Percentiles rank a stretch among this genome's conserved stretches.
Conservation (phyloP, 1,140 invertebrate species). For the Hormaphis cornu region DNA sequence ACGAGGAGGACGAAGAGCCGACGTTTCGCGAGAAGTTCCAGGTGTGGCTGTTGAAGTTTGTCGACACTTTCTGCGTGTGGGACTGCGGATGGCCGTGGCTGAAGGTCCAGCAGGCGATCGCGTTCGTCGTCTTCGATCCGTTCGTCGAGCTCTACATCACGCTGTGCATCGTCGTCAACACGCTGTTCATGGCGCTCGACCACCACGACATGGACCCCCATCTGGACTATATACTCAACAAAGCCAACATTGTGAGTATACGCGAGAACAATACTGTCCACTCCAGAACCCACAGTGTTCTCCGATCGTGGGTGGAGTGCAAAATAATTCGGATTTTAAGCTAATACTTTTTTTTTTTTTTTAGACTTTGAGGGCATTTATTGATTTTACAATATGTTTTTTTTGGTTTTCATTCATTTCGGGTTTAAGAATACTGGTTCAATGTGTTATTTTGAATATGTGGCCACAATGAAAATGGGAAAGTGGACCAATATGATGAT, state of each 20-base stretch:
- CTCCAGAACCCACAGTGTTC: not conserved
- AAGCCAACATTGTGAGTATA: conserved; percentile 85
- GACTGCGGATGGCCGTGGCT: conserved; percentile 89
- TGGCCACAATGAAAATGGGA: too few relatives aligned
- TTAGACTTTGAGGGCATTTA: not conserved
- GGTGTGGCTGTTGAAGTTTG: conserved; percentile 61
- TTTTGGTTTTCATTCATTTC: too few relatives aligned
- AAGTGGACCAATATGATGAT: too few relatives aligned
- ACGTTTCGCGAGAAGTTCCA: conserved; percentile 77
- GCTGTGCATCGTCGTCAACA: conserved; percentile 94
- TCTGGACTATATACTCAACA: conserved; percentile 74
- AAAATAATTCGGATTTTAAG: too few relatives aligned
- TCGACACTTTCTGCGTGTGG: conserved; percentile 94
- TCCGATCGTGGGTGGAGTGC: too few relatives aligned
- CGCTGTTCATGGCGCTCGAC: conserved; percentile 95
- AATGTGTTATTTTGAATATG: too few relatives aligned
- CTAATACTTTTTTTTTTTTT: not conserved
- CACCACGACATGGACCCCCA: conserved; percentile 87
- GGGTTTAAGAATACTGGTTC: too few relatives aligned
- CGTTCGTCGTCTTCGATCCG: conserved; percentile 89
- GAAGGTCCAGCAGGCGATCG: conserved; percentile 80
- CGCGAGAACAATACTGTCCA: not conserved
- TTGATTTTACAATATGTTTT: too few relatives aligned
- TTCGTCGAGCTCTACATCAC: conserved; percentile 98
- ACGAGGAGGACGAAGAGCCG: conserved; percentile 70